Conservation (phyloP, 2,888 invertebrate genomes). For the Xiphydria camelus region DNA sequence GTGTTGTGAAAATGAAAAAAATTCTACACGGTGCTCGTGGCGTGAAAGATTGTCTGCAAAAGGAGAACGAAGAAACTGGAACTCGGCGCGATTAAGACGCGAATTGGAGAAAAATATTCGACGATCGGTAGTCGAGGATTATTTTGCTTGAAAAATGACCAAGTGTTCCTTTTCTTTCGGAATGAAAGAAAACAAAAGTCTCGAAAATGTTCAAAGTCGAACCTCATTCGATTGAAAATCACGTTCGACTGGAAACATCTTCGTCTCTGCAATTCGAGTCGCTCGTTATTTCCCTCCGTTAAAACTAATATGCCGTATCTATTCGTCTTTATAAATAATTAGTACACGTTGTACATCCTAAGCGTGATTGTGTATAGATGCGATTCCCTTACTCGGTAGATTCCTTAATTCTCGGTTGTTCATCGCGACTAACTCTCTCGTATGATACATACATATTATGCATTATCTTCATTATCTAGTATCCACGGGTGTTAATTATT, state of each 20-base stretch:
- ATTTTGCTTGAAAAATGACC: no score
- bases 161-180: no score
- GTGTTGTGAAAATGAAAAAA: no score
- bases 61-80: not conserved
- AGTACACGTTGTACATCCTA: conserved; percentile 22
- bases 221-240: no score
- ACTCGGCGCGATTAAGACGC: no score
- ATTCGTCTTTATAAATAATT: conserved; percentile 16
- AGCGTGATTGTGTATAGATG: conserved; percentile 26
- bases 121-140: no score
- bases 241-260: no score
- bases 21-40: no score
- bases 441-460: not conserved
- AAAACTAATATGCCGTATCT: conserved; percentile 27
- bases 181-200: no score
- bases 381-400: conserved; percentile 13
- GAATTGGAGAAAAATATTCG: not conserved
- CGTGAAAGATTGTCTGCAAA: no score
- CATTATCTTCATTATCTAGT: not conserved
- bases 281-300: conserved; percentile 16
- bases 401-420: not conserved
- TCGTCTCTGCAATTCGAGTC: no score
- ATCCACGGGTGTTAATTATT: not conserved
- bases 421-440: not conserved
- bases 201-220: no score